Conservation (phyloP, 2,113 vertebrate genomes). For the Pseudolaguvia tuberculata region DNA sequence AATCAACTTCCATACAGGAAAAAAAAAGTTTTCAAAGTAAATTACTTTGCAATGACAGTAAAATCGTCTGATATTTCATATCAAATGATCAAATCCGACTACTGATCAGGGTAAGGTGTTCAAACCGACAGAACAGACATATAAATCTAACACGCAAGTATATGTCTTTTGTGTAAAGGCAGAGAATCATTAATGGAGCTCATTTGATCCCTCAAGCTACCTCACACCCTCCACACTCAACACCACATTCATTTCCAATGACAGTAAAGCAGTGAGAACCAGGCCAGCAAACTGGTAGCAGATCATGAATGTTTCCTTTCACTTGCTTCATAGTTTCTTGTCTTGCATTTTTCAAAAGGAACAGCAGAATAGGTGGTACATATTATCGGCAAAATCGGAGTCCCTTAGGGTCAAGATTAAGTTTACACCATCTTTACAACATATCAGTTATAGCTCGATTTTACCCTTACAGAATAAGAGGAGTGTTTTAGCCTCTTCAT, state of each 20-base stretch:
- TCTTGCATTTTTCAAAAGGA: constrained; percentile 8
- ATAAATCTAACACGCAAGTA: constrained; percentile 2
- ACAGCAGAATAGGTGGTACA: background rate
- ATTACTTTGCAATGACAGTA: background rate
- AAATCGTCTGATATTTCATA: background rate
- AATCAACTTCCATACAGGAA: constrained; percentile 77
- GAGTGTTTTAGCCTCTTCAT: constrained; percentile 16
- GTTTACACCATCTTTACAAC: constrained; percentile 38
- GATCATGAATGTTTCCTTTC: constrained; percentile 49
- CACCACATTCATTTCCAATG: constrained; percentile 31
- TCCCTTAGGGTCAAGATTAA: constrained; percentile 18
- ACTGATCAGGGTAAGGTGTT: background rate
- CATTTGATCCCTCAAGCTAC: constrained; percentile 25
- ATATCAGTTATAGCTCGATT: constrained; percentile 13
- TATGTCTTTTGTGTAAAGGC: constrained; percentile 9
- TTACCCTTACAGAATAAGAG: constrained; percentile 25
- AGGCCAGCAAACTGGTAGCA: constrained; percentile 28
- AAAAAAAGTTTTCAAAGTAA: constrained; percentile 3
- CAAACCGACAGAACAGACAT: constrained; percentile 1
- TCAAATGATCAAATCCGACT: background rate
- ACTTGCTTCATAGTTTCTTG: constrained; percentile 24
- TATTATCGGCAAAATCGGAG: constrained; percentile 27
- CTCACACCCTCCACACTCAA: constrained; percentile 33
- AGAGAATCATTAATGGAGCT: constrained; percentile 23
- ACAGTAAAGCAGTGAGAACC: constrained; percentile 25